Conservation (phyloP, 1,140 invertebrate species). For the Dinothrombium tinctorium region DNA sequence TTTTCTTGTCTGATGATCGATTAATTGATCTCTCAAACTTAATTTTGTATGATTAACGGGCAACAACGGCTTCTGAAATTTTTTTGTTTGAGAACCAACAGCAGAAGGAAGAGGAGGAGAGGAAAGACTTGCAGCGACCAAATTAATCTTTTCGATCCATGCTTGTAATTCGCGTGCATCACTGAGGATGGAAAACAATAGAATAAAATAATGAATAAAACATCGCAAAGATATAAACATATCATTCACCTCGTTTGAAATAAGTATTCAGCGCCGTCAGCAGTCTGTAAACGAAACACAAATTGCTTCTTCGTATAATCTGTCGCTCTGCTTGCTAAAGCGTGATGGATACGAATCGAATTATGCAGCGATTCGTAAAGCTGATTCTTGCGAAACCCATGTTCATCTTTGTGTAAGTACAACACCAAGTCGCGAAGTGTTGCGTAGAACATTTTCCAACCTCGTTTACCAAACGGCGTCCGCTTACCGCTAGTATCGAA, state of each 20-base stretch:
- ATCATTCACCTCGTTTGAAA: conserved; percentile 56
- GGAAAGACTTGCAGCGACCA: conserved; percentile 80
- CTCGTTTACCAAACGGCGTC: conserved; percentile 85
- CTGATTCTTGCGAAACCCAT: conserved; percentile 59
- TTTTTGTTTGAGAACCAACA: conserved; percentile 59
- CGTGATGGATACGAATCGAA: conserved; percentile 74
- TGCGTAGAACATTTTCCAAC: conserved; percentile 98
- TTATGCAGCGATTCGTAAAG: conserved; percentile 42
- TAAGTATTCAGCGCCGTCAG: conserved; percentile 85
- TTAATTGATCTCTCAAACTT: conserved; percentile 60
- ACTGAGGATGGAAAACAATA: conserved; percentile 4
- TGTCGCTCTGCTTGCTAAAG: conserved; percentile 69
- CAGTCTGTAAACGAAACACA: conserved; percentile 82
- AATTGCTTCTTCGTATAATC: conserved; percentile 95
- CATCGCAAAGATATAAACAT: not conserved
- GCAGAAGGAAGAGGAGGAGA: conserved; percentile 61
- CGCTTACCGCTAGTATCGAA: conserved; percentile 81
- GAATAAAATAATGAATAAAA: not conserved
- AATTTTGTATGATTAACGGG: conserved; percentile 74
- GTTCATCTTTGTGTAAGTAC: conserved; percentile 87
- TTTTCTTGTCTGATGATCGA: conserved; percentile 48
- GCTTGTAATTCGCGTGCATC: conserved; percentile 53
- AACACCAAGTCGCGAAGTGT: conserved; percentile 81
- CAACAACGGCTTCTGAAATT: conserved; percentile 75
- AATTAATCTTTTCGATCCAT: conserved; percentile 97